phyloP scores from a whole-genome alignment of 1,140 invertebrate species.

The Teleopsis dalmanni region DNA sequence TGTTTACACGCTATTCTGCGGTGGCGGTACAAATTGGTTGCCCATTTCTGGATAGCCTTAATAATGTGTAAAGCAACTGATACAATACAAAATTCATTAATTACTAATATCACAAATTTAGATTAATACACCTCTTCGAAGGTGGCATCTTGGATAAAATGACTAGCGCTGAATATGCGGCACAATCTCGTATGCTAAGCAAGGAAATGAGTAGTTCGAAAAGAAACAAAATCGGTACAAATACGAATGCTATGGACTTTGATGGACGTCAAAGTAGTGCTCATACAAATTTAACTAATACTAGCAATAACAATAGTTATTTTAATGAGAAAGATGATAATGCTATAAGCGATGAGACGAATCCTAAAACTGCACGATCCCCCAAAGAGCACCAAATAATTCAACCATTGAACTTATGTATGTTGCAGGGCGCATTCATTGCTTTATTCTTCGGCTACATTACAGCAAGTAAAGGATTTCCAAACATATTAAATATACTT shows the following conservation, averaged over 20 bases:
- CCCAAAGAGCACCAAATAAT: too few species aligned
- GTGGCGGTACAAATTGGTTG: conserved; percentile 65
- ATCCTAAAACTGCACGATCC: conserved; percentile 2
- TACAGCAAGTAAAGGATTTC: conserved; percentile 20
- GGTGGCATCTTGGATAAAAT: conserved; percentile 63
- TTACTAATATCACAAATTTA: conserved; percentile 20
- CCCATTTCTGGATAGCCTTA: conserved; percentile 60
- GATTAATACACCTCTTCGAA: conserved; percentile 61
- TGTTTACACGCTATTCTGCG: conserved; percentile 63
- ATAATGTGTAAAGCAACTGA: conserved; percentile 54
- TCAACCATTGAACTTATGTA: conserved; percentile 55
- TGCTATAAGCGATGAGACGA: conserved; percentile 4
- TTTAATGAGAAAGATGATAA: conserved; percentile 16
- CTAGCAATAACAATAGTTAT: conserved; percentile 21
- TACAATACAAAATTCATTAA: neutral
- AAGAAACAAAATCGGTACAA: neutral
- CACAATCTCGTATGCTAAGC: conserved; percentile 48
- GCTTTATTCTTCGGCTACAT: conserved; percentile 52
- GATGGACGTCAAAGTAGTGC: neutral
- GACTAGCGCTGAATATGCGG: conserved; percentile 61
- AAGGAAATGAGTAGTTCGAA: conserved; percentile 18
- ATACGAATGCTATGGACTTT: neutral
- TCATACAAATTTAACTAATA: neutral
- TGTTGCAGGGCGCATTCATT: conserved; percentile 61
- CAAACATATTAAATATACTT: neutral